These are phyloP conservation scores for Andricus quercusramuli DNA, from an alignment of 2,888 invertebrate species.

Conservation along the genomic window DNA sequence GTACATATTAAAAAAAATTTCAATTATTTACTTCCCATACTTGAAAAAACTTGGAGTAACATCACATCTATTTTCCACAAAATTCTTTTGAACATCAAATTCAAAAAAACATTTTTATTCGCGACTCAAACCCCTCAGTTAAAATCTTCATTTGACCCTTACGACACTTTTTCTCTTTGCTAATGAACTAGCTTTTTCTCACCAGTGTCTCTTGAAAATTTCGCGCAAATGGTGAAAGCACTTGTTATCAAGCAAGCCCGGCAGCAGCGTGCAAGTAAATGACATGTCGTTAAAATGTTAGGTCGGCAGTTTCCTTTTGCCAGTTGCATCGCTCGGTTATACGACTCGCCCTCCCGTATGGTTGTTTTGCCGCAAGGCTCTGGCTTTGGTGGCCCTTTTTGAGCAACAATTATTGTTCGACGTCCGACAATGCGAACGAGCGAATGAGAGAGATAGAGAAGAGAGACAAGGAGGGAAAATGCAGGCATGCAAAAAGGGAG, in stretches of 20 bases:
- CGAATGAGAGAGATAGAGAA: constrained; percentile 43
- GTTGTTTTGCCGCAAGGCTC: constrained; percentile 37
- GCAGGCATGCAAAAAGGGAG: neutral
- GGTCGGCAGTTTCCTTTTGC: constrained; percentile 51
- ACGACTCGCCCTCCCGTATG: neutral
- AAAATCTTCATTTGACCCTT: neutral
- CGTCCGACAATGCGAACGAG: constrained; percentile 43
- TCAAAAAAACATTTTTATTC: too few species aligned
- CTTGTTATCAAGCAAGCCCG: neutral
- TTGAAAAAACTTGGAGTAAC: too few species aligned
- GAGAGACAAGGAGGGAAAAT: constrained; percentile 39
- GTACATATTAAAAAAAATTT: too few species aligned
- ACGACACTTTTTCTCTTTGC: neutral
- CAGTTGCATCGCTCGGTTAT: constrained; percentile 50
- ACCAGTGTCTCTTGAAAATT: neutral
- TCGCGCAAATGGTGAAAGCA: neutral
- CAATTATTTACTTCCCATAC: too few species aligned
- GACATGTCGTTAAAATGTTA: constrained; percentile 10
- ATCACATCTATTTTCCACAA: too few species aligned
- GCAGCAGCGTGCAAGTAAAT: neutral
- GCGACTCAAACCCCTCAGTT: neutral
- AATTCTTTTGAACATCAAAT: too few species aligned
- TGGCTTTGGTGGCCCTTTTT: constrained; percentile 41
- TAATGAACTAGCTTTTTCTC: neutral
- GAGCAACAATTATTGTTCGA: constrained; percentile 50